Conservation (phyloP, 2,888 invertebrate species). For the Hirtodrosophila histrioides region DNA sequence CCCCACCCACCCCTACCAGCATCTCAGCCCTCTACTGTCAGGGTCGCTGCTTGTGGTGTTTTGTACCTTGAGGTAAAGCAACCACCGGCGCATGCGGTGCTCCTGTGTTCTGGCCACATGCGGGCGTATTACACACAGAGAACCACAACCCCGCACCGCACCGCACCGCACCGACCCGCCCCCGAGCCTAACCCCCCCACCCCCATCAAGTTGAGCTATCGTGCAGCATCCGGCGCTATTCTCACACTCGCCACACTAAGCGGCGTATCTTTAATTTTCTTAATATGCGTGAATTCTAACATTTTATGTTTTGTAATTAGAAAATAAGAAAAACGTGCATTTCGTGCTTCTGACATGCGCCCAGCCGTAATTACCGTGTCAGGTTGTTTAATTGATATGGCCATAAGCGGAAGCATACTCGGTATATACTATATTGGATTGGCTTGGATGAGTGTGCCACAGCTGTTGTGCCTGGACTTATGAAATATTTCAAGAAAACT, state of each 20-base stretch:
- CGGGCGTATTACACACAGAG: conserved; percentile 49
- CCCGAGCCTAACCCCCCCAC: conserved; percentile 17
- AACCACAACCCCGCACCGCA: neutral
- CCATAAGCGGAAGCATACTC: conserved; percentile 2
- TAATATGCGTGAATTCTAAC: conserved; percentile 80
- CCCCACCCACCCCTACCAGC: neutral
- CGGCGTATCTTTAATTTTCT: conserved; percentile 78
- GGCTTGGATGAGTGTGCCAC: conserved; percentile 6
- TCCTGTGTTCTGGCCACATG: conserved; percentile 51
- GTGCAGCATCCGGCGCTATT: conserved; percentile 74
- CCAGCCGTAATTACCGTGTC: conserved; percentile 68
- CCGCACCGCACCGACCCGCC: neutral
- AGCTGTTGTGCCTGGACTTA: conserved; percentile 30
- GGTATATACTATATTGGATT: conserved; percentile 2
- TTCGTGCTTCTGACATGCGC: conserved; percentile 53
- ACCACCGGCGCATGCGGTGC: conserved; percentile 60
- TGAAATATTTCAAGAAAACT: no score
- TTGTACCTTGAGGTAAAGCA: conserved; percentile 52
- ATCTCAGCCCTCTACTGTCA: conserved; percentile 10
- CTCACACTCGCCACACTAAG: conserved; percentile 61
- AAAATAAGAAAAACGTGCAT: conserved; percentile 41
- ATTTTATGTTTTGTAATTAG: conserved; percentile 78
- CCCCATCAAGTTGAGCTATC: conserved; percentile 11
- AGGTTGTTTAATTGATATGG: conserved; percentile 68
- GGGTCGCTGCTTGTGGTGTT: neutral